These are phyloP conservation scores for Tethea ocularis DNA, from an alignment of 2,888 invertebrate species.

Conservation along the genomic window DNA sequence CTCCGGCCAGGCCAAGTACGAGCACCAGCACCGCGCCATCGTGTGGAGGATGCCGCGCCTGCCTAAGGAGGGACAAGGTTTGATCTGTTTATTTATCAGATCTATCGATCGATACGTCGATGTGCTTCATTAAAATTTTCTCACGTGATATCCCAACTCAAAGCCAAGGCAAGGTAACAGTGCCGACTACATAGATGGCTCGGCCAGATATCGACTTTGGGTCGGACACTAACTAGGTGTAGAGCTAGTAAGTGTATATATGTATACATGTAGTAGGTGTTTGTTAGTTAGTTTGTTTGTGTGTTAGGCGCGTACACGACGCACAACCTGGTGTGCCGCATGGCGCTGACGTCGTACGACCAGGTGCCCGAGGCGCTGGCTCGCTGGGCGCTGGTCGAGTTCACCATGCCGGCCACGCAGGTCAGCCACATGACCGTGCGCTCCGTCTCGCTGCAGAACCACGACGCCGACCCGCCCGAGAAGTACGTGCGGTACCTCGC, in stretches of 20 bases:
- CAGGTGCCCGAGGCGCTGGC: constrained; percentile 97
- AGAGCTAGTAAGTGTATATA: too few relatives aligned
- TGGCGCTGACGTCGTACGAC: constrained; percentile 98
- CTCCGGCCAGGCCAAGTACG: constrained; percentile 98
- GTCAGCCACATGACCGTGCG: constrained; percentile 95
- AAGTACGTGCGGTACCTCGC: constrained; percentile 99
- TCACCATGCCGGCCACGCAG: constrained; percentile 99
- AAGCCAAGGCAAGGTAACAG: too few relatives aligned
- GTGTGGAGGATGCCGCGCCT: constrained; percentile 99
- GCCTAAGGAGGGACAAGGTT: constrained; percentile 98
- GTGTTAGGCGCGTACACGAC: constrained; percentile 98
- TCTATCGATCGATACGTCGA: too few relatives aligned
- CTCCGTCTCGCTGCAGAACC: constrained; percentile 94
- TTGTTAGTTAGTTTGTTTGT: neutral
- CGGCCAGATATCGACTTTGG: too few relatives aligned
- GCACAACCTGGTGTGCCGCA: constrained; percentile 96
- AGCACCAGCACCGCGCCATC: constrained; percentile 98
- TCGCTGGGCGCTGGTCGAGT: constrained; percentile 95
- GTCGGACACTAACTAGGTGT: too few relatives aligned
- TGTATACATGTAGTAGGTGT: too few relatives aligned
- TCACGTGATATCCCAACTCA: too few relatives aligned
- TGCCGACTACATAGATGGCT: too few relatives aligned
- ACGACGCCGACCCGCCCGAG: constrained; percentile 97
- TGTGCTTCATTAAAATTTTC: too few relatives aligned
- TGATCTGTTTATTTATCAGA: neutral